Conservation (phyloP, 2,113 vertebrate species). For the Elachura formosa region DNA sequence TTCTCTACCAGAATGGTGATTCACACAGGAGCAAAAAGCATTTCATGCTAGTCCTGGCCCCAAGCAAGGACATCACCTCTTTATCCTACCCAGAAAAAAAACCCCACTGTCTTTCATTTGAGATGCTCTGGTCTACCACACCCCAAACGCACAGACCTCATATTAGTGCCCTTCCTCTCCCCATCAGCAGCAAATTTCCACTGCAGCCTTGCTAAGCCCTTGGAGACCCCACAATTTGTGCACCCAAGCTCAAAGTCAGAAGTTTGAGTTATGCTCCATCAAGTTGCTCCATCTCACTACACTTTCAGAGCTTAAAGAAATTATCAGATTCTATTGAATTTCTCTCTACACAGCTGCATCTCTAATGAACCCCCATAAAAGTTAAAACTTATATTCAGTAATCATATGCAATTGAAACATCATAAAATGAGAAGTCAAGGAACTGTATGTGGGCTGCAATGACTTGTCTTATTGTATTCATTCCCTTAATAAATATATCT, state of each 20-base stretch:
- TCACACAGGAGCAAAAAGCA: not conserved
- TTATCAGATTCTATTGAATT: slow-evolving; percentile 21
- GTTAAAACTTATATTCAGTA: slow-evolving; percentile 47
- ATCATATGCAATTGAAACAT: slow-evolving; percentile 61
- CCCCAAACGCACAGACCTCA: not conserved
- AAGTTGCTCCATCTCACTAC: slow-evolving; percentile 2
- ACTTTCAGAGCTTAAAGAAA: slow-evolving; percentile 19
- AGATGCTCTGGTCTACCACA: not conserved
- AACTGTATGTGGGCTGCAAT: slow-evolving; percentile 57
- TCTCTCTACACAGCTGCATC: slow-evolving; percentile 39
- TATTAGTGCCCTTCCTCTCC: not conserved
- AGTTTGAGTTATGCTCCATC: not conserved
- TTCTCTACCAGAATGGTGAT: not conserved
- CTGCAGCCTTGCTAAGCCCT: not conserved
- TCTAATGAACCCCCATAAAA: slow-evolving; percentile 56
- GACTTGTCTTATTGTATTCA: slow-evolving; percentile 64
- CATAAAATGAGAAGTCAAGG: slow-evolving; percentile 60
- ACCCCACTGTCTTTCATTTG: not conserved
- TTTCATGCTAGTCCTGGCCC: not conserved
- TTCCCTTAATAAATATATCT: slow-evolving; percentile 69
- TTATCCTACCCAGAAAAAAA: not conserved
- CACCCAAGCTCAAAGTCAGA: not conserved
- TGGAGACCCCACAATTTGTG: not conserved
- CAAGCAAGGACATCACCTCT: not conserved
- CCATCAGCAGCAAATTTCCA: not conserved